Base-by-base conservation (phyloP, 2,888 invertebrate genomes). In the Scrobipalpa costella region DNA sequence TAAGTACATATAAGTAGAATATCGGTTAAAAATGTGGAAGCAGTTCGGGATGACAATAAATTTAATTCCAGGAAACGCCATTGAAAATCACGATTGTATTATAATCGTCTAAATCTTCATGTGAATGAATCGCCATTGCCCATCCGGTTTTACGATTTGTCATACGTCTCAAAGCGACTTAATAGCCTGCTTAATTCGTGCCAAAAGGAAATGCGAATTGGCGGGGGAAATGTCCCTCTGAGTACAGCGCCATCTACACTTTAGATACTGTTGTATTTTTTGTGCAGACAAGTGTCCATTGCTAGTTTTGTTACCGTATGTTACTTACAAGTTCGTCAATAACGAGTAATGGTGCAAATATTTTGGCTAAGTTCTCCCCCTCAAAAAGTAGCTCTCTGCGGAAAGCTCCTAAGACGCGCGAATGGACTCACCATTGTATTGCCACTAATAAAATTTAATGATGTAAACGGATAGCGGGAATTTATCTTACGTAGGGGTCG, bases 391-490 rank as follows among this genome's bases (percentile, higher is more conserved):
- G 44, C 44, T 44, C 44, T 44, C 6, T n/a, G 44, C 44, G 44
- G 3, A 44, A 27, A 27, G 27, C 27, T 27, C 2, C 27, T 27
- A 27, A 78, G 79, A 81, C 78, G 76, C 79, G 77, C 82, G 79
- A 76, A 84, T 81, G 75, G 81, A 77, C 70, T 71, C 71, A 70
- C 83, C 73, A 86, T 90, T 90, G 88, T 89, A 79, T 84, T 83
- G 82, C 82, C 82, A 83, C 86, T 89, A 90, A 90, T 91, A 90
- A 90, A 90, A 90, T 89, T 89, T 90, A 90, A 90, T 90, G 89
- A 88, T 89, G 89, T 90, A 90, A 91, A 90, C 88, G 89, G 89
- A 90, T 90, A 90, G 85, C 86, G 83, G 81, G 84, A 88, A 89
- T 89, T 86, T 86, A 88, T 89, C 84, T 87, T 82, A 86, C 81